phyloP scores from a whole-genome alignment of 2,888 invertebrate genomes.

The Xestia c-nigrum region DNA sequence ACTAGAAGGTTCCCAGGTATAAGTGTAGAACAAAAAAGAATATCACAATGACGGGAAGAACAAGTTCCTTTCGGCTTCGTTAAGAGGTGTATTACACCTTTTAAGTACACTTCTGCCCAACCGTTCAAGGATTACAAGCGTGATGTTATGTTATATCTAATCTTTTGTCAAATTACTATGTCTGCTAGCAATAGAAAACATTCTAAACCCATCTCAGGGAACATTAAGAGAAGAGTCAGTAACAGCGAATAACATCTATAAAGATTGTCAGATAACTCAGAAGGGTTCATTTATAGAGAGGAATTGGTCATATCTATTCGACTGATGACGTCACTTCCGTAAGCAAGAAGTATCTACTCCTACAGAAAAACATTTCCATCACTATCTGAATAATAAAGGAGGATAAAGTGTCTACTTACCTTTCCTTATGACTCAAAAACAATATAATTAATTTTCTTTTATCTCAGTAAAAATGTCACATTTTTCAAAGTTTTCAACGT shows the following conservation, averaged over 20 bases:
- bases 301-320: constrained; percentile 22
- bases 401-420: constrained; percentile 1
- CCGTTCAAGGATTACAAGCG: no score
- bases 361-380: constrained; percentile 24
- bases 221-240: background rate
- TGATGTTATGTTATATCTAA: no score
- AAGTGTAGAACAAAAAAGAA: no score
- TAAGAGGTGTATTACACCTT: no score
- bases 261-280: constrained; percentile 35
- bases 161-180: background rate
- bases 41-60: no score
- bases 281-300: constrained; percentile 12
- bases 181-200: background rate
- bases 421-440: constrained; percentile 25
- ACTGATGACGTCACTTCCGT: constrained; percentile 13
- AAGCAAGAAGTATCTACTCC: constrained; percentile 17
- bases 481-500: constrained; percentile 1
- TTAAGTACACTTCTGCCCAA: no score
- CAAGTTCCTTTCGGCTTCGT: no score
- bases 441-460: constrained; percentile 21
- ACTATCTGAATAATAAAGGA: constrained; percentile 4
- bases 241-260: constrained; percentile 26
- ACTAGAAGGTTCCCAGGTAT: no score
- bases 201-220: background rate
- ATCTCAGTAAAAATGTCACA: constrained; percentile 14